Conservation (phyloP, 1,140 invertebrate species). For the Euglossa dilemma region DNA sequence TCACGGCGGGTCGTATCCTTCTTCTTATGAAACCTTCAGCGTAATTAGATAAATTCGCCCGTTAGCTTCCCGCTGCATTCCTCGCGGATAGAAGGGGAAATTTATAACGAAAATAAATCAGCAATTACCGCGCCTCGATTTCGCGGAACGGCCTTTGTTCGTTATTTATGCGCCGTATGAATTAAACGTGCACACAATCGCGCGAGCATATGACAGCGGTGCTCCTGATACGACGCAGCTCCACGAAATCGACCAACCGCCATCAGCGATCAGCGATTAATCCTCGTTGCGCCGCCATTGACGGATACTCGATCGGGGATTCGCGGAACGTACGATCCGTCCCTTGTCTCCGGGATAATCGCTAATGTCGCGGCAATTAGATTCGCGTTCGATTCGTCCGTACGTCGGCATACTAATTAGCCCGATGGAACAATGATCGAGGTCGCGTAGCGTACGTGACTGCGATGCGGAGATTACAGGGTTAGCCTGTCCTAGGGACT, state of each 20-base stretch:
- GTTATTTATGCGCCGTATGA: constrained; percentile 17
- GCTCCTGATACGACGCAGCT: neutral
- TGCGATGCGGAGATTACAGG: neutral
- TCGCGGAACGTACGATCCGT: constrained; percentile 29
- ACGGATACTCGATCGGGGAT: too few relatives aligned
- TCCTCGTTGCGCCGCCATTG: too few relatives aligned
- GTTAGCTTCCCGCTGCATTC: neutral
- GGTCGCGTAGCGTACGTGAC: constrained; percentile 30
- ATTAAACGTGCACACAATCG: neutral
- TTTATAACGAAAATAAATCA: constrained; percentile 39
- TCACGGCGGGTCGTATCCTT: neutral
- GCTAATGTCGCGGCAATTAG: constrained; percentile 59
- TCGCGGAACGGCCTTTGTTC: constrained; percentile 6
- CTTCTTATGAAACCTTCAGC: neutral
- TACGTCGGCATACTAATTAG: constrained; percentile 49
- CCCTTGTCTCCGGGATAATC: constrained; percentile 5
- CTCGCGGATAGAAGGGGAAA: neutral
- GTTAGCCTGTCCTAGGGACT: neutral
- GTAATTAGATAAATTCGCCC: constrained; percentile 20
- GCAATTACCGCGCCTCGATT: constrained; percentile 24
- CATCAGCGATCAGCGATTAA: constrained; percentile 22
- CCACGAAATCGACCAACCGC: neutral
- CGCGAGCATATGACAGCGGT: neutral
- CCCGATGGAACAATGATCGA: constrained; percentile 37
- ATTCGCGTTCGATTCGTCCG: constrained; percentile 37